Evolutionary conservation across 2,113 vertebrate genomes (phyloP).

Genomic region (Grammomys dolichurus): DNA sequence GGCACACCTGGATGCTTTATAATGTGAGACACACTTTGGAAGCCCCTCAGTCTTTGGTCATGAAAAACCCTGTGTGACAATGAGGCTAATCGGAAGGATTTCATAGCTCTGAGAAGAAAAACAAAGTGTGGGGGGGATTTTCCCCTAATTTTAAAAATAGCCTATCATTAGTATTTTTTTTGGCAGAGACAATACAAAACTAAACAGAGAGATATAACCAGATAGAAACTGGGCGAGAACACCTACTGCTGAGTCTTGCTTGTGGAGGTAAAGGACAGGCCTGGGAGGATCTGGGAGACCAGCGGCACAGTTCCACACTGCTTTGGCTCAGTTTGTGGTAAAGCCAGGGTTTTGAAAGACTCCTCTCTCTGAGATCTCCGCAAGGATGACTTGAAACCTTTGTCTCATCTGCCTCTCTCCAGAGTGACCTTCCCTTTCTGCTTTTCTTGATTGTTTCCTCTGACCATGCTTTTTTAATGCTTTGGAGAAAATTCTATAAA

Average conservation of each 20-base stretch:
- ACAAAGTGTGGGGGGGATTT: background rate
- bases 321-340: background rate
- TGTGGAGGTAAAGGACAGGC: background rate
- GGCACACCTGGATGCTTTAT: background rate
- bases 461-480: background rate
- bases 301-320: background rate
- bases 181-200: conserved; percentile 11
- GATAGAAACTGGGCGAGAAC: background rate
- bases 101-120: conserved; percentile 28
- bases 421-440: background rate
- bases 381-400: background rate
- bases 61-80: background rate
- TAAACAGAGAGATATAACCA: background rate
- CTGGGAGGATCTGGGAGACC: background rate
- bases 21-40: background rate
- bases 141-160: background rate
- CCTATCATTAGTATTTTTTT: background rate
- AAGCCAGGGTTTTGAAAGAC: background rate
- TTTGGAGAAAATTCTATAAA: background rate
- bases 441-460: background rate
- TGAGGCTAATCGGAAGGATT: conserved; percentile 20
- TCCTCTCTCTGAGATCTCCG: background rate
- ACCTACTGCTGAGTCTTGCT: background rate
- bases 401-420: background rate
- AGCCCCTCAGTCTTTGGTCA: conserved; percentile 17